These are phyloP conservation scores for Hyposoter dolosus DNA, from an alignment of 2,888 invertebrate species.

Conservation along the genomic window DNA sequence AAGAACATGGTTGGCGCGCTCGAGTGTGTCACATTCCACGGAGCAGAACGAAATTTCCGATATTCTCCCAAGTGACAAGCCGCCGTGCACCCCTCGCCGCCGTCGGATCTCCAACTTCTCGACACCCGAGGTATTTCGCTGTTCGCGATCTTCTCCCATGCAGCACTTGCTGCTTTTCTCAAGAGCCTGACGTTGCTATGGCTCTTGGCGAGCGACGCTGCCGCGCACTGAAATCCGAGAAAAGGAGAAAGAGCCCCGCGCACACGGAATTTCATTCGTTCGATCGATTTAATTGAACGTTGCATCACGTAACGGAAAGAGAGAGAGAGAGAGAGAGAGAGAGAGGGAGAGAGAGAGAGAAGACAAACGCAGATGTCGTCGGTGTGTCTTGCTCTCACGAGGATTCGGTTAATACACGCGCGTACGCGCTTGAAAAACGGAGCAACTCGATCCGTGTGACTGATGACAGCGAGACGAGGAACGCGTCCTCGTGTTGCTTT, in stretches of 20 bases:
- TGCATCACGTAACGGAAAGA: constrained; percentile 71
- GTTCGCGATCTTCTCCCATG: background rate
- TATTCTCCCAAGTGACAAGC: constrained; percentile 70
- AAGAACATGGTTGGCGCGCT: background rate
- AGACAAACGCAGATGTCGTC: background rate
- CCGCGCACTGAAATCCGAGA: constrained; percentile 34
- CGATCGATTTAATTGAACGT: constrained; percentile 79
- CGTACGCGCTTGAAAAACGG: background rate
- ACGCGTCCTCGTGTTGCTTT: background rate
- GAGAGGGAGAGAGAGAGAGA: background rate
- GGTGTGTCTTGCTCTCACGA: background rate
- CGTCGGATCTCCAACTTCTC: constrained; percentile 13
- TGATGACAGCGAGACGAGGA: constrained; percentile 6
- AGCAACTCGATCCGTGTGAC: constrained; percentile 1
- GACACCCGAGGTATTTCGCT: constrained; percentile 26
- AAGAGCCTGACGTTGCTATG: constrained; percentile 37
- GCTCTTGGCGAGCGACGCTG: constrained; percentile 1
- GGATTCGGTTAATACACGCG: background rate
- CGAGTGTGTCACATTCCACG: constrained; percentile 57
- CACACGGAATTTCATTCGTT: constrained; percentile 79
- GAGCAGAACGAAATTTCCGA: constrained; percentile 73
- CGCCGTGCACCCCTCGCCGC: constrained; percentile 16
- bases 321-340: background rate
- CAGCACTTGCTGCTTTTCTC: constrained; percentile 17
- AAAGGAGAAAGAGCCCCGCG: constrained; percentile 53